Evolutionary conservation across 2,797 vertebrate genomes (phyloP).

Genomic region (Cryptoprocta ferox): DNA sequence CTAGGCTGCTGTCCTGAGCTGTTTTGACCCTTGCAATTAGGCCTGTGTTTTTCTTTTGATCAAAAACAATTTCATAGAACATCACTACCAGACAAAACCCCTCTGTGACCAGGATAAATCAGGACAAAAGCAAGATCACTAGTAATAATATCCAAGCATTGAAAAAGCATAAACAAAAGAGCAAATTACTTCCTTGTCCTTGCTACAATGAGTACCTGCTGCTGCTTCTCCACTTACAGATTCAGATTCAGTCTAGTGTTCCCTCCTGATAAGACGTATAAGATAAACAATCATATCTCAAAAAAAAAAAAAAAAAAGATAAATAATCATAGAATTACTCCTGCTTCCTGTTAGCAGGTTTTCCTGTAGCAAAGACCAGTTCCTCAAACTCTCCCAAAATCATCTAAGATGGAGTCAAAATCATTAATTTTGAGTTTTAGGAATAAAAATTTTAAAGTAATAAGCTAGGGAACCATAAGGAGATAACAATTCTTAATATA

Average conservation of each 20-base stretch:
- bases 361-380: neutral
- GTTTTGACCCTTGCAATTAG: neutral
- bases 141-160: neutral
- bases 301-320: neutral
- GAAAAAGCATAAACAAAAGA: neutral
- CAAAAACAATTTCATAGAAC: constrained; percentile 2
- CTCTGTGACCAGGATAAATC: neutral
- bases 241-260: neutral
- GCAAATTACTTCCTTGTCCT: too few species aligned
- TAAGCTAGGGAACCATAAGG: neutral
- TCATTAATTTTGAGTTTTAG: neutral
- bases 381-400: neutral
- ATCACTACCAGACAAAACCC: neutral
- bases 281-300: neutral
- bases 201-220: neutral
- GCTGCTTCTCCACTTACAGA: neutral
- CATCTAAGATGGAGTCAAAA: neutral
- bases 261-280: neutral
- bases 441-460: neutral
- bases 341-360: neutral
- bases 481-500: neutral
- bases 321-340: neutral
- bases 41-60: neutral
- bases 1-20: neutral
- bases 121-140: neutral